Base-by-base conservation (phyloP, 1,140 invertebrate genomes). In the Campodea augens region DNA sequence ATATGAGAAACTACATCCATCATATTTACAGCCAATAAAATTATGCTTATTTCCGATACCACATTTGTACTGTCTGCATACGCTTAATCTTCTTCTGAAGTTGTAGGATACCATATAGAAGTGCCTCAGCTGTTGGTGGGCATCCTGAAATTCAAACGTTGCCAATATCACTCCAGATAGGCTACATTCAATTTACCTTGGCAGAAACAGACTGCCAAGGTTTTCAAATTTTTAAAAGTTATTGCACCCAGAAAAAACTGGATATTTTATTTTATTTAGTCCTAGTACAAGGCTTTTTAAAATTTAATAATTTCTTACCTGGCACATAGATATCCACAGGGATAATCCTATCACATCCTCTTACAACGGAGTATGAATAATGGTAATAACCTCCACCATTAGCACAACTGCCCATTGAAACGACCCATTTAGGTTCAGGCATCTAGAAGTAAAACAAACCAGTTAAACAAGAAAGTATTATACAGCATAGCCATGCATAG, bases 371-470 rank as follows among this genome's bases (percentile, higher is more conserved):
- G 61, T 98, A 98, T 38, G 92, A 95, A 57, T 98, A 98, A 67
- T 98, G 92, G 60, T 98, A 98, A n/a, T n/a, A n/a, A n/a, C n/a
- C n/a, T 48, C 95, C 95, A 43, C 92, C 90, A 68, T 98, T 98
- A 3, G 95, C 93, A 70, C 95, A 98, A 55, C 88, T 93, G 20
- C 95, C 95, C 93, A 98, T 98, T 0, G 91, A 95, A 58, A 98
- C 91, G 0, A 98, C 93, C 89, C 89, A 96, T 63, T 81, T 68
- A 4, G 90, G 89, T 50, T 91, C 82, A 21, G 84, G 78, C 92
- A 99, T 98, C 69, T 86, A 71, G 54, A 52, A 52, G 19, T 21
- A 43, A 41, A 45, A 27, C 41, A 18, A 47, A 38, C 23, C 5
- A 20, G 20, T 10, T n/a, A n/a, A n/a, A n/a, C n/a, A n/a, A n/a